Evolutionary conservation across 2,797 vertebrate genomes (phyloP), one percentile per base, ranked within the genome.

Genomic region (Trachurus trachurus): DNA sequence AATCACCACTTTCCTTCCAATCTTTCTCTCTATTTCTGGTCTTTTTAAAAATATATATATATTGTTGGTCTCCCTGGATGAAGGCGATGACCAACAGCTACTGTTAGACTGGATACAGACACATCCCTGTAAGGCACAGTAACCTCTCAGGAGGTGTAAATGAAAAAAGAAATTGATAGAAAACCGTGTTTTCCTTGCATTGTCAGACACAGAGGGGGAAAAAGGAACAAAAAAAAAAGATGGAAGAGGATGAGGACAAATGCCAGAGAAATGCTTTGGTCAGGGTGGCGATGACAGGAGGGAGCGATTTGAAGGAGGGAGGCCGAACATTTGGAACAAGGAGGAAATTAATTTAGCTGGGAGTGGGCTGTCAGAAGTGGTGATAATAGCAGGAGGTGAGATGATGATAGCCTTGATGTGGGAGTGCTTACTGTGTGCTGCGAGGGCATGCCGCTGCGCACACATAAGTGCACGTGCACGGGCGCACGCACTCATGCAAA

Each of bases 301-400:
- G 71, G 74, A 88, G 74, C 84, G 71, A 78, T 79, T 64, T 66
- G 73, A 92, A 71, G 78, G 69, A 76, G 85, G 71, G 73, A 77
- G 79, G 79, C 76, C 12, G 64, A 72, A 75, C 76, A 76, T 83
- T 87, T 87, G 80, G 60, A 88, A 86, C 58, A 71, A 87, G 84
- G 87, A 84, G 84, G 79, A 93, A 93, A 95, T 95, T 92, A 91
- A 94, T 95, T 94, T 91, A 88, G 82, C 85, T 21, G 76, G 87
- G 86, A 91, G 89, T 88, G 90, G 89, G 86, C 83, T 94, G 92
- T 93, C 92, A 94, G 90, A 90, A 85, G 89, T 80, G 81, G 85
- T 82, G 89, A 90, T 93, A 92, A 90, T 80, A 86, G 82, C 81
- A 72, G 90, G 88, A 88, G 87, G 90, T 92, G 88, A 89, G 81